These are phyloP conservation scores for Sclerurus mexicanus DNA, from an alignment of 2,113 vertebrate species.

Conservation along the genomic window DNA sequence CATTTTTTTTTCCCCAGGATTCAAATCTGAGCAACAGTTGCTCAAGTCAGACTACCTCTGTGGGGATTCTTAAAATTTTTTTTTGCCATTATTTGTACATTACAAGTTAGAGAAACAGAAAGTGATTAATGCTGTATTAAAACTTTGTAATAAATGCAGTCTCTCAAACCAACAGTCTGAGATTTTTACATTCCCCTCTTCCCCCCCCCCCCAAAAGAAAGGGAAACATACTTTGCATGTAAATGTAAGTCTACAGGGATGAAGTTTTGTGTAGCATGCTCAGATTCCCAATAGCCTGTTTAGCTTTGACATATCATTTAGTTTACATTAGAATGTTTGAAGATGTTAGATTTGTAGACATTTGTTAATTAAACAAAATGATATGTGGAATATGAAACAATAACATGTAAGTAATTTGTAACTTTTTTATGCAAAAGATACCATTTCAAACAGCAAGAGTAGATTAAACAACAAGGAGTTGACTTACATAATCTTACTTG, in stretches of 20 bases:
- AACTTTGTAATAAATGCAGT: constrained; percentile 50
- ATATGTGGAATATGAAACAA: background rate
- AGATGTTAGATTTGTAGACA: background rate
- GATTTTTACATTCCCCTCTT: background rate
- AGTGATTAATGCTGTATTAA: constrained; percentile 57
- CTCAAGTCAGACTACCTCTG: constrained; percentile 43
- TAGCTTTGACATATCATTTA: constrained; percentile 18
- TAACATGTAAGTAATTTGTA: background rate
- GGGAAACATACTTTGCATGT: constrained; percentile 13
- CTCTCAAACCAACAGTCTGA: constrained; percentile 10
- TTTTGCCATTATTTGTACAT: constrained; percentile 25
- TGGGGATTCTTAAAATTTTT: constrained; percentile 43
- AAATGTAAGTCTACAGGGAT: constrained; percentile 14
- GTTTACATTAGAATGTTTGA: background rate
- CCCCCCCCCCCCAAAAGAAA: background rate
- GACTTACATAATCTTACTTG: background rate
- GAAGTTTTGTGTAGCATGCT: constrained; percentile 11
- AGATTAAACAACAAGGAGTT: background rate
- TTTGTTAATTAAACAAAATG: background rate
- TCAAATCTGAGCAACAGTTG: constrained; percentile 47
- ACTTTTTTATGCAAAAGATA: background rate
- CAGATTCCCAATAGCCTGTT: constrained; percentile 3
- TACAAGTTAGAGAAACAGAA: constrained; percentile 22
- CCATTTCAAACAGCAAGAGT: background rate
- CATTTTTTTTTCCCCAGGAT: background rate